Percentiles rank a stretch among this genome's conserved stretches.
These are phyloP conservation scores for Amphipoea oculea DNA, from an alignment of 2,888 invertebrate species.

Conservation along the genomic window DNA sequence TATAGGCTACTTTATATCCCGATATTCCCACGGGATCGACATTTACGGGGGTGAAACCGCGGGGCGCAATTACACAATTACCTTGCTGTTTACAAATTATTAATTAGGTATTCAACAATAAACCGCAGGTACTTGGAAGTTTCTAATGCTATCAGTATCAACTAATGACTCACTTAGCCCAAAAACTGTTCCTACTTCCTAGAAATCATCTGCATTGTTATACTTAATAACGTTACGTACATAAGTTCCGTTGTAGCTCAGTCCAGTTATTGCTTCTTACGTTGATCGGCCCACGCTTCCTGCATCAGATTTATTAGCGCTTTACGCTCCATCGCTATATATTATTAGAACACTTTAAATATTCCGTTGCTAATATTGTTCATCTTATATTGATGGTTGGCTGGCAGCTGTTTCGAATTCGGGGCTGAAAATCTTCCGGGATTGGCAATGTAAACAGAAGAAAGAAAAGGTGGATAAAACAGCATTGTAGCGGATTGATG, in stretches of 20 bases:
- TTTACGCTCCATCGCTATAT: slow-evolving; percentile 59
- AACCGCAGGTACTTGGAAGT: background rate
- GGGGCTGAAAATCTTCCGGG: slow-evolving; percentile 25
- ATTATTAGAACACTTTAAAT: slow-evolving; percentile 66
- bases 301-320: slow-evolving; percentile 63
- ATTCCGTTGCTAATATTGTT: slow-evolving; percentile 57
- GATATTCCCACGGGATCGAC: too few relatives aligned
- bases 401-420: slow-evolving; percentile 34
- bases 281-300: slow-evolving; percentile 63
- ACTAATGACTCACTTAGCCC: slow-evolving; percentile 34
- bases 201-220: slow-evolving; percentile 48
- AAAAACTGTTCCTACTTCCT: slow-evolving; percentile 43
- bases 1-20: too few relatives aligned
- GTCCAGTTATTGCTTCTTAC: slow-evolving; percentile 58
- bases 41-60: too few relatives aligned
- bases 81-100: background rate
- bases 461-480: background rate
- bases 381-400: slow-evolving; percentile 51
- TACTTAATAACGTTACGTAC: slow-evolving; percentile 51
- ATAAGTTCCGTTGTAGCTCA: slow-evolving; percentile 55
- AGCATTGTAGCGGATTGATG: background rate
- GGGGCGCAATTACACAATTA: background rate
- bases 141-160: background rate
- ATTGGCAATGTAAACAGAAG: slow-evolving; percentile 13
- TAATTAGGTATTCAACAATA: background rate